phyloP scores from a whole-genome alignment of 2,797 vertebrate genomes.

The Siniperca undulata region DNA sequence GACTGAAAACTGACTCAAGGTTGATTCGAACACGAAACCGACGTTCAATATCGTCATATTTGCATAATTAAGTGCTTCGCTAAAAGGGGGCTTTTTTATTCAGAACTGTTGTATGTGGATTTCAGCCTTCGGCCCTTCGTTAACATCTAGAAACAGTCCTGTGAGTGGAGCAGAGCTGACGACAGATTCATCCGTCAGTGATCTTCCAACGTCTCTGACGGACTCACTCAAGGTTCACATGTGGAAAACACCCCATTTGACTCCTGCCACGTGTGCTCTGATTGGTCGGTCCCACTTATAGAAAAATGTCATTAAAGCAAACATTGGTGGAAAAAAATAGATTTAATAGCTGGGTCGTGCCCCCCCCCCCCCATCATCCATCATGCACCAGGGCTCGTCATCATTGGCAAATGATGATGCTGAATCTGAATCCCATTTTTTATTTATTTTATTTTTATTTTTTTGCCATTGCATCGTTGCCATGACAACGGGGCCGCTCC shows the following conservation, averaged over 20 bases:
- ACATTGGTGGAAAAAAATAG: not conserved
- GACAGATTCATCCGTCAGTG: not conserved
- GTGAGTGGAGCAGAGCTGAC: too few species aligned
- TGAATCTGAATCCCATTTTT: not conserved
- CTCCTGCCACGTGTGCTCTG: conserved; percentile 21
- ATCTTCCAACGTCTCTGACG: not conserved
- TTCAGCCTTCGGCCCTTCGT: too few species aligned
- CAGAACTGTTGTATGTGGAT: too few species aligned
- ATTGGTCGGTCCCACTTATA: conserved; percentile 25
- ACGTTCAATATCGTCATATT: too few species aligned
- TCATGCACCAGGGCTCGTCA: conserved; percentile 29
- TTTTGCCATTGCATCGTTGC: conserved; percentile 65
- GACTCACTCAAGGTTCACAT: not conserved
- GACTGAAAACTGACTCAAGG: too few species aligned
- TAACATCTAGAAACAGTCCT: too few species aligned
- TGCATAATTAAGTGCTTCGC: not conserved
- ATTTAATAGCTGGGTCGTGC: too few species aligned
- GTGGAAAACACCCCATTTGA: conserved; percentile 47
- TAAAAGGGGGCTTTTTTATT: too few species aligned
- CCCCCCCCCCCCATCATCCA: not conserved
- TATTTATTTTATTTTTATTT: not conserved
- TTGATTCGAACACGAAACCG: too few species aligned
- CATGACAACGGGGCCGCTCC: conserved; percentile 76
- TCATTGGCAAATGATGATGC: conserved; percentile 23
- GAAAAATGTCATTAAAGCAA: not conserved